Conservation (phyloP, 2,113 vertebrate species). For the Axis porcinus region DNA sequence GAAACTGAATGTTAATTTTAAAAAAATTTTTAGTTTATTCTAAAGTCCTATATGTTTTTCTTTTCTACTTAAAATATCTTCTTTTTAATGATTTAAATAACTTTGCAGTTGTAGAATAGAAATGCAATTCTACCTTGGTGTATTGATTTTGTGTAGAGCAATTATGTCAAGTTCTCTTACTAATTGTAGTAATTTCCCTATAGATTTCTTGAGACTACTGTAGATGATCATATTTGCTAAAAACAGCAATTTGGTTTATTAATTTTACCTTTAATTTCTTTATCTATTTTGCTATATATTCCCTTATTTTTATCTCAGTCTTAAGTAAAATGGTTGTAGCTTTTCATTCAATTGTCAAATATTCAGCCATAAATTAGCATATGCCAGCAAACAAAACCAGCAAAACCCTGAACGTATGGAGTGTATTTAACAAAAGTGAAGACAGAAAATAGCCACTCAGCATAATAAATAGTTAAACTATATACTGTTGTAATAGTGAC, state of each 20-base stretch:
- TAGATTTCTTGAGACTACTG: not conserved
- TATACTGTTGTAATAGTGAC: rapidly evolving
- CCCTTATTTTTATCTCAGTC: not conserved
- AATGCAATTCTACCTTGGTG: not conserved
- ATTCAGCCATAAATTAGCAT: not conserved
- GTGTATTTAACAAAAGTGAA: not conserved
- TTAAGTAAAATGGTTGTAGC: not conserved
- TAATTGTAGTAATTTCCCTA: not conserved
- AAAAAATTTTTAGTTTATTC: not conserved
- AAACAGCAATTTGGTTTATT: not conserved
- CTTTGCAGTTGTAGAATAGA: not conserved
- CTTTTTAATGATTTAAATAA: not conserved
- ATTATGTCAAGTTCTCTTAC: not conserved
- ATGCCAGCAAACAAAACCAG: not conserved
- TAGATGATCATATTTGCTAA: not conserved
- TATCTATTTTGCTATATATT: not conserved
- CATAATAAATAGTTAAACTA: not conserved
- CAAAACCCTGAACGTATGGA: rapidly evolving
- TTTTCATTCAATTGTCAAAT: not conserved
- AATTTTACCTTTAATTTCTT: not conserved
- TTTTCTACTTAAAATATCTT: not conserved
- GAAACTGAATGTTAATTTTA: not conserved
- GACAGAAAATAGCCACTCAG: not conserved
- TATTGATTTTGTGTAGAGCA: not conserved
- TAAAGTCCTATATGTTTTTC: not conserved